These are phyloP conservation scores for Riptortus pedestris DNA, from an alignment of 1,140 invertebrate species.

Conservation along the genomic window DNA sequence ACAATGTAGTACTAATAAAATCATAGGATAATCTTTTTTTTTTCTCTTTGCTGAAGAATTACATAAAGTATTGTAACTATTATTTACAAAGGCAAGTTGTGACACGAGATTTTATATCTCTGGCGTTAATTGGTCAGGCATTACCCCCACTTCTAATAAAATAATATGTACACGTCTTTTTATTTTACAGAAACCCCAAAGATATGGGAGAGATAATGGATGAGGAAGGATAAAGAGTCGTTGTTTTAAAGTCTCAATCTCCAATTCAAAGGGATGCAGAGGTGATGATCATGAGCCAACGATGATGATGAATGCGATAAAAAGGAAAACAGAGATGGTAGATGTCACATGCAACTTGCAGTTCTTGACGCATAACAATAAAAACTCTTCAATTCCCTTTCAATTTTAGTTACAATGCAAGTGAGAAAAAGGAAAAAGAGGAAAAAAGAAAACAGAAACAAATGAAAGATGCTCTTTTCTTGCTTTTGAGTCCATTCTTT, in stretches of 20 bases:
- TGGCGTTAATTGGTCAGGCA: background rate
- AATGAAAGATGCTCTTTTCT: background rate
- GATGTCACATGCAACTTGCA: background rate
- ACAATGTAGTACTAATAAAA: background rate
- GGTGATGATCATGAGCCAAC: too few relatives aligned
- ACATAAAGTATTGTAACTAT: constrained; percentile 3
- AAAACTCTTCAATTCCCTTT: background rate
- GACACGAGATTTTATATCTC: background rate
- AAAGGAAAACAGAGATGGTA: background rate
- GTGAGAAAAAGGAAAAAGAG: constrained; percentile 1
- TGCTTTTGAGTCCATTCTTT: constrained; percentile 20
- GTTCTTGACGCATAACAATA: background rate
- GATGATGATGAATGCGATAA: background rate
- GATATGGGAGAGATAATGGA: too few relatives aligned
- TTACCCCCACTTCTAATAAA: background rate
- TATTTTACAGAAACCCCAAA: too few relatives aligned
- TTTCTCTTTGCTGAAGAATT: background rate
- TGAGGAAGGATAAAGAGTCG: too few relatives aligned
- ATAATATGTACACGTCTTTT: background rate
- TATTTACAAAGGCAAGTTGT: background rate
- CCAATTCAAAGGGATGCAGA: too few relatives aligned
- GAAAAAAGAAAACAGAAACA: background rate
- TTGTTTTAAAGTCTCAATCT: too few relatives aligned
- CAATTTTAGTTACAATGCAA: constrained; percentile 5
- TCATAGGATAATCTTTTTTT: background rate